These are phyloP conservation scores for Scaeva pyrastri DNA, from an alignment of 2,888 invertebrate genomes.

Conservation along the genomic window DNA sequence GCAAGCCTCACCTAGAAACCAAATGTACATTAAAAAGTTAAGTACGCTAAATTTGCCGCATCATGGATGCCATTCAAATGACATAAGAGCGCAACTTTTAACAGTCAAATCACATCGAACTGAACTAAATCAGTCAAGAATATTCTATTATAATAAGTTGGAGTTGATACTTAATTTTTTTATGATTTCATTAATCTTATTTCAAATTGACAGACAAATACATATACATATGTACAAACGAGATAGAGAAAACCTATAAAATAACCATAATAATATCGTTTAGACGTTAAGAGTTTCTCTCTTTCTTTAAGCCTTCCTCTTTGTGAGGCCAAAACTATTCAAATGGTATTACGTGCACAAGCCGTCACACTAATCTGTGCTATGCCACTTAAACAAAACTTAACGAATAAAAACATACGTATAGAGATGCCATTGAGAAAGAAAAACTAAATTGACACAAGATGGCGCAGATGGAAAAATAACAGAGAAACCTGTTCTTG, in stretches of 20 bases:
- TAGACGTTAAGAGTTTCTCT: slow-evolving; percentile 32
- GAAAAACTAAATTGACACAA: slow-evolving; percentile 1
- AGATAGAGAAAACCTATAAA: neutral
- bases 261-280: neutral
- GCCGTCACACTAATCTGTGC: neutral
- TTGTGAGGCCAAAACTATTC: slow-evolving; percentile 34
- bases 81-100: slow-evolving; percentile 50
- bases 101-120: slow-evolving; percentile 15
- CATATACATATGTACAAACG: no score
- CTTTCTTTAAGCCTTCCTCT: slow-evolving; percentile 17
- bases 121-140: slow-evolving; percentile 20
- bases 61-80: slow-evolving; percentile 61
- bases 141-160: neutral
- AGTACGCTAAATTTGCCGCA: slow-evolving; percentile 1
- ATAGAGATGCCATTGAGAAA: neutral
- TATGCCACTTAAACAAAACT: neutral
- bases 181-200: slow-evolving; percentile 22
- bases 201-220: neutral
- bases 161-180: neutral
- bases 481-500: slow-evolving; percentile 55
- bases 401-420: neutral
- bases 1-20: slow-evolving; percentile 69
- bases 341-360: slow-evolving; percentile 44
- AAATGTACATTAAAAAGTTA: neutral
- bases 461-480: slow-evolving; percentile 34